Conservation (phyloP, 1,140 invertebrate species). For the Belonocnema kinseyi region DNA sequence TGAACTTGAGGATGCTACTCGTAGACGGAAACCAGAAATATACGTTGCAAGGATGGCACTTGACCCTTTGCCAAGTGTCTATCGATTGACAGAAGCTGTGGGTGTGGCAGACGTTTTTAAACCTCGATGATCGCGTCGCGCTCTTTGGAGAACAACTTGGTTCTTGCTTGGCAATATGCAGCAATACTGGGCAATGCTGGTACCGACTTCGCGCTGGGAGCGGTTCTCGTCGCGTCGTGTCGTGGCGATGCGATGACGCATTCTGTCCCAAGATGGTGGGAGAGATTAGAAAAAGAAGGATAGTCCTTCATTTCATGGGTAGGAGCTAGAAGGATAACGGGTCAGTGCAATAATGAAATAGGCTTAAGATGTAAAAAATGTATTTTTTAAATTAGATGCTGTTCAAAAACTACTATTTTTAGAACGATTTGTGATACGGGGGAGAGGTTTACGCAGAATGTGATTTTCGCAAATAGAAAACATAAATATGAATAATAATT, state of each 20-base stretch:
- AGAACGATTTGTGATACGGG: no score
- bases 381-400: no score
- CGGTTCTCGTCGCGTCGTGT: not conserved
- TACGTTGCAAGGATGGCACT: slow-evolving; percentile 4
- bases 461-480: no score
- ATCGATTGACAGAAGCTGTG: not conserved
- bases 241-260: slow-evolving; percentile 14
- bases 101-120: slow-evolving; percentile 3
- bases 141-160: slow-evolving; percentile 6
- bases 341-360: not conserved
- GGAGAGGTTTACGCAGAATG: no score
- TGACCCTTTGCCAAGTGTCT: not conserved
- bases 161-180: no score
- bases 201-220: slow-evolving; percentile 10
- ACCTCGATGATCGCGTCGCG: not conserved
- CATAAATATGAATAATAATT: no score
- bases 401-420: no score
- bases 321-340: not conserved
- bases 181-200: not conserved
- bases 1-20: slow-evolving; percentile 3
- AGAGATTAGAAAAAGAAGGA: slow-evolving; percentile 14
- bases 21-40: slow-evolving; percentile 8
- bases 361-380: no score
- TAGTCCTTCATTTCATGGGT: not conserved
- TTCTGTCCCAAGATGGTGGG: not conserved